Base-by-base conservation (phyloP, 2,113 vertebrate species). In the Coryphaenoides rupestris region DNA sequence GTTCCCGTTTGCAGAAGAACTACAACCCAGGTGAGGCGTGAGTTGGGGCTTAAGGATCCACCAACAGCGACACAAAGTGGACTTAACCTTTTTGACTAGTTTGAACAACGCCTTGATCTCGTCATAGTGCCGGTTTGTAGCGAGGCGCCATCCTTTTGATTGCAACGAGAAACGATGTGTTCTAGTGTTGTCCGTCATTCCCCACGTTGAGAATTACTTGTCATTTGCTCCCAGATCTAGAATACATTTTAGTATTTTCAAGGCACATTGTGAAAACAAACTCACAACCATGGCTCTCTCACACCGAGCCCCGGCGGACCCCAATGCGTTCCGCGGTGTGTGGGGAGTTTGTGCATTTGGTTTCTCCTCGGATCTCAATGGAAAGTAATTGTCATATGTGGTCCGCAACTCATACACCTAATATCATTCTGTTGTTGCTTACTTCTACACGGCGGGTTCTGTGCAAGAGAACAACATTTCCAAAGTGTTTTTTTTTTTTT, bases 391-490 rank as follows among this genome's bases (percentile, higher is more conserved):
- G 86, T 80, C 88, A 78, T 58, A 46, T 78, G 75, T 72, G 77
- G 63, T 76, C 74, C 75, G 50, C 22, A 1, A 33, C 49, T 69
- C 33, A 2, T 63, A 40, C 33, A 50, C 47, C 13, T 70, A 21
- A 64, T 16, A 61, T 75, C 59, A 21, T 24, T 61, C 69, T 58
- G 52, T 60, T 40, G 45, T 21, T 57, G 16, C 54, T 70, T 45
- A 59, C n/a, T 62, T 55, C 63, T 55, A 21, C 55, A 10, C 21
- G 82, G 89, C 89, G 93, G 90, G 89, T 92, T 94, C 92, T 93
- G 91, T 92, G 91, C 93, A 87, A 93, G 88, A 92, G 89, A 79
- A 83, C 78, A 78, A 81, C 55, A 68, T 49, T 68, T 73, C 26
- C 40, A 68, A n/a, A 79, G 87, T 68, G 75, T 75, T 83, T 82